These are phyloP conservation scores for Ochotona princeps DNA, from an alignment of 2,113 vertebrate genomes.

Conservation along the genomic window DNA sequence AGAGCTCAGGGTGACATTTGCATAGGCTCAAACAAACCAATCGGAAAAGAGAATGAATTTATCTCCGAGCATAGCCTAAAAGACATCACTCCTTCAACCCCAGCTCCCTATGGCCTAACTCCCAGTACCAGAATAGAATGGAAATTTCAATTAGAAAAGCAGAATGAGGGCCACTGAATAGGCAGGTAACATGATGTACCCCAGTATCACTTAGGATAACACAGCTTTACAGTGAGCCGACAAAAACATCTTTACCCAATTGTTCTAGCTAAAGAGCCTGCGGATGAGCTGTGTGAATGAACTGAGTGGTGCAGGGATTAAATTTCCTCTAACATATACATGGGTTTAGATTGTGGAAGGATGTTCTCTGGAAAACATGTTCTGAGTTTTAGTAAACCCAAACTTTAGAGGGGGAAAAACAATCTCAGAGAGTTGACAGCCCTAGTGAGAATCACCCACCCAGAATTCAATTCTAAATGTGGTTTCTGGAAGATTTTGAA, in stretches of 20 bases:
- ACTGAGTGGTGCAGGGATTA: slow-evolving; percentile 55
- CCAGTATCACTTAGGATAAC: not conserved
- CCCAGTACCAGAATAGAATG: not conserved
- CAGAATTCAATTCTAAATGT: slow-evolving; percentile 42
- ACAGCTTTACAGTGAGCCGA: not conserved
- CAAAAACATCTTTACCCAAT: slow-evolving; percentile 54
- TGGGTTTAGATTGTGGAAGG: slow-evolving; percentile 57
- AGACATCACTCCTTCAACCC: not conserved
- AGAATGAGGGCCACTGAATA: not conserved
- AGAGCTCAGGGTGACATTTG: not conserved
- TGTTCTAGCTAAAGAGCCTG: slow-evolving; percentile 54
- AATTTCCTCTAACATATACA: slow-evolving; percentile 73
- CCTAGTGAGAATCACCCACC: not conserved
- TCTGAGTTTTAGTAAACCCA: slow-evolving; percentile 66
- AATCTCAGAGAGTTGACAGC: slow-evolving; percentile 52
- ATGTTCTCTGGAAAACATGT: slow-evolving; percentile 70
- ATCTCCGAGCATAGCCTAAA: too few species aligned
- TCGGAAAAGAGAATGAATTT: not conserved
- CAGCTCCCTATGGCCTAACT: too few species aligned
- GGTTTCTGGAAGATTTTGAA: slow-evolving; percentile 61
- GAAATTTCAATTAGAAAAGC: not conserved
- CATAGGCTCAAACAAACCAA: not conserved
- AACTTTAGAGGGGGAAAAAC: not conserved
- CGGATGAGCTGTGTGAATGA: slow-evolving; percentile 50
- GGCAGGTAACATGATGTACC: not conserved